Conservation (phyloP, 2,888 invertebrate genomes). For the Iselma pallidipennis region DNA sequence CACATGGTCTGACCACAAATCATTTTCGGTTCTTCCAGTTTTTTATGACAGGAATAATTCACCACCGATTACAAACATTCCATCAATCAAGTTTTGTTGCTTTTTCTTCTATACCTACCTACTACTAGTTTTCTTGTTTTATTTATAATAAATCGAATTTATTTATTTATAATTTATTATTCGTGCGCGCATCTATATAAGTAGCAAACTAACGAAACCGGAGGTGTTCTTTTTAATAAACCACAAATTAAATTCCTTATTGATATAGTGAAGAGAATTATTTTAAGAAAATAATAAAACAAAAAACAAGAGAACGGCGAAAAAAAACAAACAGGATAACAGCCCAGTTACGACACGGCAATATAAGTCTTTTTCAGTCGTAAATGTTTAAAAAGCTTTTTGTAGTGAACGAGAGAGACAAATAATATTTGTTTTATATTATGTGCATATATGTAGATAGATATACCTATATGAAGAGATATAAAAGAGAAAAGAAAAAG, state of each 20-base stretch:
- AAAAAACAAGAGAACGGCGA: too few relatives aligned
- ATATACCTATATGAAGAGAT: too few relatives aligned
- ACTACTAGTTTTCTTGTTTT: too few relatives aligned
- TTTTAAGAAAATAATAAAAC: neutral
- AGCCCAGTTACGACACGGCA: too few relatives aligned
- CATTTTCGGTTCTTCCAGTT: constrained; percentile 35
- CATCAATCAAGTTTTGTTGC: constrained; percentile 24
- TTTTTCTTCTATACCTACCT: too few relatives aligned
- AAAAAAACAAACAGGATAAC: too few relatives aligned
- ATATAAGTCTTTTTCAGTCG: neutral
- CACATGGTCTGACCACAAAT: constrained; percentile 42
- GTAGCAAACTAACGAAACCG: too few relatives aligned
- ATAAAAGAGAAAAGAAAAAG: constrained; percentile 24
- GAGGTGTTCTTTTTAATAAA: too few relatives aligned
- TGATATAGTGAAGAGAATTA: neutral
- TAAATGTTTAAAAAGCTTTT: neutral
- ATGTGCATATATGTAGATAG: neutral
- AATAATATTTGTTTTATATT: neutral
- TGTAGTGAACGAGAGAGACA: too few relatives aligned
- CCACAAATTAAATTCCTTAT: neutral
- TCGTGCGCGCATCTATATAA: too few relatives aligned
- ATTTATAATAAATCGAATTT: too few relatives aligned
- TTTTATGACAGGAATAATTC: constrained; percentile 29
- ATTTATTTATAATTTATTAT: too few relatives aligned
- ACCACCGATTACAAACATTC: constrained; percentile 31